Evolutionary conservation across 2,113 vertebrate genomes (phyloP).

Genomic region (Hystrix brachyura): DNA sequence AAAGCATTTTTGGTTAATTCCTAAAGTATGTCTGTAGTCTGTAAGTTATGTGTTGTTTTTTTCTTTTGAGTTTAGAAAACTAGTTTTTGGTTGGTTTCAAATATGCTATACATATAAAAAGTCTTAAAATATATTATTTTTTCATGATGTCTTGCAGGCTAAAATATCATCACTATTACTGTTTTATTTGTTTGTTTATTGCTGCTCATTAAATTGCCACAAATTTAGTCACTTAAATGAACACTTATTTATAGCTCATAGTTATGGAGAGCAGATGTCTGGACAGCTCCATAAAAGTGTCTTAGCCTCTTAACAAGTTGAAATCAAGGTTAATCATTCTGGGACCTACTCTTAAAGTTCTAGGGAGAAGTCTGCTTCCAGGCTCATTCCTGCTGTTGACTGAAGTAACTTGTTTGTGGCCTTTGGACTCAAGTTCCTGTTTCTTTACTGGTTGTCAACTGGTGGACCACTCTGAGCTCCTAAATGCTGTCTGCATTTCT

Average conservation of each 20-base stretch:
- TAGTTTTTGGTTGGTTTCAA: not conserved
- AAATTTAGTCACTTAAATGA: not conserved
- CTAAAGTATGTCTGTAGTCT: not conserved
- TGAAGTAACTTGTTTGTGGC: not conserved
- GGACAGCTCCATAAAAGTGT: not conserved
- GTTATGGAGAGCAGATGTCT: not conserved
- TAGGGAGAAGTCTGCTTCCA: not conserved
- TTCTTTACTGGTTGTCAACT: not conserved
- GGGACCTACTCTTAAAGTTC: not conserved
- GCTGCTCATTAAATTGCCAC: not conserved
- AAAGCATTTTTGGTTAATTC: not conserved
- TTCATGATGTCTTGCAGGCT: not conserved
- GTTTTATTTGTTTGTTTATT: not conserved
- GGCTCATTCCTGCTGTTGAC: not conserved
- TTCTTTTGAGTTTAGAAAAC: not conserved
- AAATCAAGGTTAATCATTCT: not conserved
- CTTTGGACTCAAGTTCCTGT: not conserved
- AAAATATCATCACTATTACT: not conserved
- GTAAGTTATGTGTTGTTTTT: not conserved
- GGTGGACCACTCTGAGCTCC: not conserved
- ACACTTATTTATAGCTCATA: not conserved
- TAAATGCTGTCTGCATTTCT: not conserved
- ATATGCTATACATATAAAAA: not conserved
- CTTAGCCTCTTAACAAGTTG: not conserved
- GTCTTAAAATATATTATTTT: not conserved